Evolutionary conservation across 2,113 vertebrate species (phyloP), one percentile per base, ranked within the genome.

Genomic region (Rhombomys opimus): DNA sequence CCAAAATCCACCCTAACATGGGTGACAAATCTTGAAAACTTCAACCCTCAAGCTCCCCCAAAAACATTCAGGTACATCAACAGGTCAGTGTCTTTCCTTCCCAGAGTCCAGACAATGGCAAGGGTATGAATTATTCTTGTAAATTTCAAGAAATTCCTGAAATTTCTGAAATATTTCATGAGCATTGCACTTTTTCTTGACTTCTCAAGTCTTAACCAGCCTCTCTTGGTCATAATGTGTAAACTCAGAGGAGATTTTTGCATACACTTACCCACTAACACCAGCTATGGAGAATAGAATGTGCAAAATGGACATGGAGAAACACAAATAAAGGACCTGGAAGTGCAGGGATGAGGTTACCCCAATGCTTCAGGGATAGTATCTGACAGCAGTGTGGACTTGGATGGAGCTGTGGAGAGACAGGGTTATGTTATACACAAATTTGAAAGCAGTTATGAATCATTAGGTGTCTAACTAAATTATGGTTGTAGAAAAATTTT

Each of bases 291-390:
- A 27, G 73, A 95, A 72, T n/a, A 5, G 18, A 76, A 23, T 30
- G 22, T 35, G 2, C 11, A 80, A 17, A 72, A 87, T 25, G 50
- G 27, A 78, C 1, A 77, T 4, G 7, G 46, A 9, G 35, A 95
- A 63, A 38, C 13, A 9, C 30, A 61, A 38, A 90, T 20, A 15
- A 30, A 77, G 84, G 9, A 85, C 30, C 14, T 27, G 35, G 9
- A 25, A 13, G 46, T 15, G n/a, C 12, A 35, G 5, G 12, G 57
- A 10, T 41, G 32, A 80, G 12, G 18, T 12, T 72, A 12, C 9
- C 9, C 2, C 15, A 32, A 1, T 41, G 27, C 12, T 35, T n/a
- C 27, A 30, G 27, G 30, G 0, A 30, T 9, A 10, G 6, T 15
- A 85, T n/a, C 23, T 46, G 32, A 38, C 30, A 59, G 7, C 1